These are phyloP conservation scores for Lamellibrachia columna DNA, from an alignment of 2,888 invertebrate genomes.

Conservation along the genomic window DNA sequence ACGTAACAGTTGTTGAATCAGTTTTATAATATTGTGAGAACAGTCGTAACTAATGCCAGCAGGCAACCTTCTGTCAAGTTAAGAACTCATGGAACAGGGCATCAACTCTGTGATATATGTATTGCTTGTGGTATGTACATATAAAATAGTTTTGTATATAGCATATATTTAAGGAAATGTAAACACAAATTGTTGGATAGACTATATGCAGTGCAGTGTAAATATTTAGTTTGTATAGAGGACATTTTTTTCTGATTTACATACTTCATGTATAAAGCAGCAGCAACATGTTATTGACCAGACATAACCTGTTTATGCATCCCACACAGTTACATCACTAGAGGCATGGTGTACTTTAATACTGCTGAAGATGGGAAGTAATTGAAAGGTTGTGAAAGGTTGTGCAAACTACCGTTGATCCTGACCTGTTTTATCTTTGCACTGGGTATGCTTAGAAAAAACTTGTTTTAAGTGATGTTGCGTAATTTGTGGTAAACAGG, in stretches of 20 bases:
- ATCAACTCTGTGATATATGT: background rate
- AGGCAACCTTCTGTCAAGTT: background rate
- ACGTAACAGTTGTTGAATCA: background rate
- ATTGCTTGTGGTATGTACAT: background rate
- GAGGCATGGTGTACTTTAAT: background rate
- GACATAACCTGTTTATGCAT: background rate
- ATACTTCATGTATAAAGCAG: background rate
- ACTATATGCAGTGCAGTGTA: background rate
- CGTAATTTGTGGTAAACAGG: background rate
- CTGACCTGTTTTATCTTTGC: background rate
- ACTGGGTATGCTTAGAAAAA: background rate
- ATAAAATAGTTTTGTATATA: background rate
- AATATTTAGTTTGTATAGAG: constrained; percentile 2
- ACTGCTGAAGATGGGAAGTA: background rate
- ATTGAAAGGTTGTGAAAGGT: constrained; percentile 3
- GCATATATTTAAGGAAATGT: background rate
- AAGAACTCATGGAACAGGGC: background rate
- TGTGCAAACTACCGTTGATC: background rate
- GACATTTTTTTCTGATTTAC: background rate
- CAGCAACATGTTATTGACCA: background rate
- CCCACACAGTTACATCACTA: background rate
- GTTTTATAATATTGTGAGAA: background rate
- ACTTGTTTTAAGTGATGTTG: background rate
- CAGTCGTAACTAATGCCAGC: background rate
- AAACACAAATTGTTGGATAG: background rate